Conservation (phyloP, 2,113 vertebrate species). For the Solea solea region DNA sequence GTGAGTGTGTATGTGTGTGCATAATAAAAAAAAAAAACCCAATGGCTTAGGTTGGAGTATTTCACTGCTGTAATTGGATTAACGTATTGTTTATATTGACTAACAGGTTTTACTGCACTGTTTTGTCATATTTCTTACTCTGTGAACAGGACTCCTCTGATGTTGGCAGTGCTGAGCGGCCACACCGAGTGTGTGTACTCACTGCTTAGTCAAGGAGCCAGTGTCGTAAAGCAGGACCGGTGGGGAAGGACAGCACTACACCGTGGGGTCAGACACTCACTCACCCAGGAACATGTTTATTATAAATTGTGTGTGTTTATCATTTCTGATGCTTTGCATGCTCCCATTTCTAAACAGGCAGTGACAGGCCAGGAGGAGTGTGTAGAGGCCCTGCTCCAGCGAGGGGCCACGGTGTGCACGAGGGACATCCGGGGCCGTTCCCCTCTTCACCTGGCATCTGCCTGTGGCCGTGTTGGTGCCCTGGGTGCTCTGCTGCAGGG, state of each 20-base stretch:
- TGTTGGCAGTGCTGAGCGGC: constrained; percentile 96
- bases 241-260: constrained; percentile 95
- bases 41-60: background rate
- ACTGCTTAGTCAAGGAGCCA: constrained; percentile 93
- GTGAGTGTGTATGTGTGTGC: constrained; percentile 81
- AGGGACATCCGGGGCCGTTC: constrained; percentile 89
- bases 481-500: constrained; percentile 91
- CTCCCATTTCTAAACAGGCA: constrained; percentile 78
- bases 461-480: constrained; percentile 90
- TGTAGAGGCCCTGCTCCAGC: constrained; percentile 93
- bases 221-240: constrained; percentile 92
- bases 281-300: background rate
- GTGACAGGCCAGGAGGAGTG: constrained; percentile 95
- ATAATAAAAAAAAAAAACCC: background rate
- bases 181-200: constrained; percentile 96
- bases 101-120: background rate
- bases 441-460: constrained; percentile 92
- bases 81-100: background rate
- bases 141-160: constrained; percentile 89
- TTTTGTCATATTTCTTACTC: background rate
- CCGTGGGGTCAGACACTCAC: constrained; percentile 86
- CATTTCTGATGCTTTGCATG: background rate
- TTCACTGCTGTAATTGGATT: background rate
- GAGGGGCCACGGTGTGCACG: constrained; percentile 86
- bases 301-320: too few relatives aligned